Conservation (phyloP, 2,797 vertebrate species). For the Pangasius macronema region DNA sequence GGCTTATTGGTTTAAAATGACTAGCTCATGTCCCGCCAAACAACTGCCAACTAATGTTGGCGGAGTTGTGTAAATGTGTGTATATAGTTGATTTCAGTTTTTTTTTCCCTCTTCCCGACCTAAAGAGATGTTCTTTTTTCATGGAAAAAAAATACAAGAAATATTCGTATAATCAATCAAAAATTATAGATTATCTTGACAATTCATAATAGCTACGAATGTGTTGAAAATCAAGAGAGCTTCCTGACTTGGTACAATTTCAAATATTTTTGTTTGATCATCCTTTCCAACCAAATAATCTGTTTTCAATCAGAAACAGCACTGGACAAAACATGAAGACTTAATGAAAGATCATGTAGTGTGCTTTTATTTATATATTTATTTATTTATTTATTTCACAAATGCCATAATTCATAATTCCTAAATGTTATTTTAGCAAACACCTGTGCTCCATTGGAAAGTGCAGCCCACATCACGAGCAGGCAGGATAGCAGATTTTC, state of each 20-base stretch:
- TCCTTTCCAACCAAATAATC: conserved; percentile 46
- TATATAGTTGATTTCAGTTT: conserved; percentile 20
- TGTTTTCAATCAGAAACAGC: conserved; percentile 50
- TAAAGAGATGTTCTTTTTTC: neutral
- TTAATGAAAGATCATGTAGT: conserved; percentile 45
- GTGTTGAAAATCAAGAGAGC: conserved; percentile 36
- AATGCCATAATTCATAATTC: conserved; percentile 44
- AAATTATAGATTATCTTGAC: neutral
- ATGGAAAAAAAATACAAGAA: neutral
- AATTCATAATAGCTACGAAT: conserved; percentile 6
- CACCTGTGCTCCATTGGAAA: conserved; percentile 54
- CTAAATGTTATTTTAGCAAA: conserved; percentile 49
- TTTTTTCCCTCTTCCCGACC: neutral
- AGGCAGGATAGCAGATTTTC: conserved; percentile 54
- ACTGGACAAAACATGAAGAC: conserved; percentile 29
- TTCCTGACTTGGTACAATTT: conserved; percentile 36
- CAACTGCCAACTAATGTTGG: conserved; percentile 16
- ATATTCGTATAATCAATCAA: neutral
- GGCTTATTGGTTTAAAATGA: conserved; percentile 69
- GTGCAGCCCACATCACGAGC: conserved; percentile 36
- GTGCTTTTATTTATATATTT: neutral
- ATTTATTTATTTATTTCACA: neutral
- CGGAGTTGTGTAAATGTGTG: conserved; percentile 34
- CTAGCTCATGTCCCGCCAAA: conserved; percentile 65
- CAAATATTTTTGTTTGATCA: conserved; percentile 47